Evolutionary conservation across 2,888 invertebrate species (phyloP), one percentile per base, ranked within the genome.

Genomic region (Tanytarsus gracilentus): DNA sequence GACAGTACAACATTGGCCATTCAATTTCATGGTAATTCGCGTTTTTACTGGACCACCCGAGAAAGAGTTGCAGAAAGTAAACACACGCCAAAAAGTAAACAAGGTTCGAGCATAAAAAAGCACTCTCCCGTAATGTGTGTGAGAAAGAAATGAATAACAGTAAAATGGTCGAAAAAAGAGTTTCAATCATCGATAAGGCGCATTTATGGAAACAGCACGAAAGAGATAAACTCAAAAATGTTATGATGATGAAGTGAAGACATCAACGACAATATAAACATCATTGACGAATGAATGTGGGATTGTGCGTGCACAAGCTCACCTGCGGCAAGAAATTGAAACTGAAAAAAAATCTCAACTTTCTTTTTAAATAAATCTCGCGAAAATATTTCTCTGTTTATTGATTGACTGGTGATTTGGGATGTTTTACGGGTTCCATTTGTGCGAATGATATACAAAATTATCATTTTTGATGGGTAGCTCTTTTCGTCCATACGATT

Each of bases 281-380:
- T n/a, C n/a, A n/a, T n/a, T n/a, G n/a, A n/a, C n/a, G n/a, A n/a
- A 44, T 11, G 44, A 44, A 18, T 18, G 23, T 23, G 23, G 23
- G 44, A 44, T 23, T 44, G 23, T 44, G 44, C 33, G 4, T 27
- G 21, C 55, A 55, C 55, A 39, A 40, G 55, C 16, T 49, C 16
- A 40, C 7, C n/a, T 51, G 14, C 21, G 4, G 26, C 14, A 9
- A 11, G 14, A 14, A 18, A 9, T 8, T 8, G 25, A 8, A 29
- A 8, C 7, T 9, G 11, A 53, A 39, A 21, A 51, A 51, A 51
- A 51, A 18, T 23, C 16, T n/a, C 27, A 55, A 55, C 55, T 55
- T 55, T 55, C 55, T 55, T 55, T 55, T 55, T 40, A 40, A 39
- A 16, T 27, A 39, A 39, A 33, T 21, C 44, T 44, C 25, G 26